phyloP scores from a whole-genome alignment of 2,797 vertebrate species.

The Spheniscus humboldti region DNA sequence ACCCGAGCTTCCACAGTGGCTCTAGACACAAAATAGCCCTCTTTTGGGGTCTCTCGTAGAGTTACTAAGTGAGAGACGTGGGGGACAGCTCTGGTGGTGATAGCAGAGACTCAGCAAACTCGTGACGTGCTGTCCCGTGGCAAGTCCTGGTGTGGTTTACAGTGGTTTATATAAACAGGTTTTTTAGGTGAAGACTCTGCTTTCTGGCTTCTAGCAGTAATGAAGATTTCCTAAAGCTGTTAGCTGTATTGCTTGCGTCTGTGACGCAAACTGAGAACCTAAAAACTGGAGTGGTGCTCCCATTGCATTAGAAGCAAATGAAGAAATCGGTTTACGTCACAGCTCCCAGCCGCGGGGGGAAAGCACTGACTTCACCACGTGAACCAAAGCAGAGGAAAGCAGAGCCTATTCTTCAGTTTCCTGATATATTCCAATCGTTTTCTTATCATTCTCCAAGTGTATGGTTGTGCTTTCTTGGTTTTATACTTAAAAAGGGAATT shows the following conservation, averaged over 20 bases:
- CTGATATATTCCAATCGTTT: background rate
- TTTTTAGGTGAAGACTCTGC: too few species aligned
- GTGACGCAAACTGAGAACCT: background rate
- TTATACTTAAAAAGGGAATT: background rate
- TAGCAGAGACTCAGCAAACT: background rate
- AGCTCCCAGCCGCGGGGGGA: background rate
- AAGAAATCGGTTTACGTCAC: background rate
- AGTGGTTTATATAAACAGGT: background rate
- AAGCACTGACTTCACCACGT: background rate
- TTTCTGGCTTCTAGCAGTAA: background rate
- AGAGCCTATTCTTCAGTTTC: background rate
- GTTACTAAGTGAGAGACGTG: background rate
- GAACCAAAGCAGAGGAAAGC: background rate
- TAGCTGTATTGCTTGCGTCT: background rate
- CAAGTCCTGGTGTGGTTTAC: background rate
- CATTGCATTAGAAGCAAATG: background rate
- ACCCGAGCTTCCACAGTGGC: slow-evolving; percentile 17
- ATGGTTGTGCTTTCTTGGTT: background rate
- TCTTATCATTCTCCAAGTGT: background rate
- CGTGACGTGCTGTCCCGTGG: rapidly evolving
- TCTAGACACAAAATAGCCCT: background rate
- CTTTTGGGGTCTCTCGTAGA: background rate
- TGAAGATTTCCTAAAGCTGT: background rate
- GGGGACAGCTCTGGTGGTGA: background rate
- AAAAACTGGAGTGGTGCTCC: background rate